Percentiles rank a stretch among this genome's conserved stretches.
Evolutionary conservation across 2,113 vertebrate species (phyloP).

Genomic region (Drymodes brunneopygia): DNA sequence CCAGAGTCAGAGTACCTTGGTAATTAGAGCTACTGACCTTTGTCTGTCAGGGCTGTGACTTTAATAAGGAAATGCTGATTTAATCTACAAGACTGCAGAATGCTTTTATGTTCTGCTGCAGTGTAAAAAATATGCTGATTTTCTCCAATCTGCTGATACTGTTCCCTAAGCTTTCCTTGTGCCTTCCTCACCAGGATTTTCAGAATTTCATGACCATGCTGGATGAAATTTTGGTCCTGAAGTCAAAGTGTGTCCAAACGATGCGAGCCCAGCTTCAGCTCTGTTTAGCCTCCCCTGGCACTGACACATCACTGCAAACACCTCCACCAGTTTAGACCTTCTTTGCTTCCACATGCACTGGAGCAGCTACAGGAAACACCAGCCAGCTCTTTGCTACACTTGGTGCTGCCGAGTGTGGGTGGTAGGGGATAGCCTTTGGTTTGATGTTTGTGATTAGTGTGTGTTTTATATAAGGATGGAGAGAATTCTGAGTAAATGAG

Average conservation of each 20-base stretch:
- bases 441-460: not conserved
- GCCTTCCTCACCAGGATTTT: conserved; percentile 76
- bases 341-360: not conserved
- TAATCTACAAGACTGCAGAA: not conserved
- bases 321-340: conserved; percentile 23
- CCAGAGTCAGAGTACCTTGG: not conserved
- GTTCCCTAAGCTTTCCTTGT: not conserved
- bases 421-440: not conserved
- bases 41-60: not conserved
- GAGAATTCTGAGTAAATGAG: not conserved
- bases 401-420: not conserved
- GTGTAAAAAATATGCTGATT: not conserved
- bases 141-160: not conserved
- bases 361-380: not conserved
- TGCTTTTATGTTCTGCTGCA: not conserved
- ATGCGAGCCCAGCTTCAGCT: conserved; percentile 77
- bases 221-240: conserved; percentile 80
- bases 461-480: not conserved
- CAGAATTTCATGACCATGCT: conserved; percentile 76
- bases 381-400: not conserved
- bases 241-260: conserved; percentile 75
- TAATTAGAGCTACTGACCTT: not conserved
- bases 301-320: not conserved
- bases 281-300: conserved; percentile 41
- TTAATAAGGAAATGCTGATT: not conserved